phyloP scores from a whole-genome alignment of 2,113 vertebrate genomes.

The Mobula birostris region DNA sequence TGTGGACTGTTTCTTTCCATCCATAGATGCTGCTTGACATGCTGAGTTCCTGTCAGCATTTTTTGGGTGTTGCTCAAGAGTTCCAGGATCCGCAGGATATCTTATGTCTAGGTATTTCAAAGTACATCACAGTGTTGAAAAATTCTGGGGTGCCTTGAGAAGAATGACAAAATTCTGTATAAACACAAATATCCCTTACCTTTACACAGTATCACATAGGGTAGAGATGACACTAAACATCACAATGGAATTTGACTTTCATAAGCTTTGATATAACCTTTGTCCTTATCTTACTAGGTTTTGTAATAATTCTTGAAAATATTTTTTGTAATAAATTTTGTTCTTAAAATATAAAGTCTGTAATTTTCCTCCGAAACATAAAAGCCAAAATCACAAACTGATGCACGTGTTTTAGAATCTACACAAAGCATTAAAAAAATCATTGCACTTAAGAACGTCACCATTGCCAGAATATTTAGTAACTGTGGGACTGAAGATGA shows the following conservation, averaged over 20 bases:
- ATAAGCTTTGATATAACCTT: neutral
- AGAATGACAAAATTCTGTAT: neutral
- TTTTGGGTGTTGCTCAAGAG: no score
- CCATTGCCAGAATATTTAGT: neutral
- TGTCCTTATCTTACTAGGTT: neutral
- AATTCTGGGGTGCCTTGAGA: neutral
- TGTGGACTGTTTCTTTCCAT: no score
- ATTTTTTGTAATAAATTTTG: no score
- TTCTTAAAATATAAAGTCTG: no score
- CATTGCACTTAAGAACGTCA: neutral
- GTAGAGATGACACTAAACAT: neutral
- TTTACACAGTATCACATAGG: neutral
- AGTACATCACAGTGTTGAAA: no score
- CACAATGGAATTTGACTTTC: neutral
- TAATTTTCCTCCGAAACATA: neutral
- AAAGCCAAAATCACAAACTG: neutral
- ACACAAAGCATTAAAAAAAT: neutral
- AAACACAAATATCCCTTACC: neutral
- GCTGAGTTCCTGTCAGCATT: no score
- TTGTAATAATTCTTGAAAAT: neutral
- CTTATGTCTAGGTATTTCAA: no score
- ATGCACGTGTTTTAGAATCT: neutral
- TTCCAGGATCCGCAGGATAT: no score
- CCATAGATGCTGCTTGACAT: no score
- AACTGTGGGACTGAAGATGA: neutral